Conservation (phyloP, 2,888 invertebrate species). For the Aplocera efformata region DNA sequence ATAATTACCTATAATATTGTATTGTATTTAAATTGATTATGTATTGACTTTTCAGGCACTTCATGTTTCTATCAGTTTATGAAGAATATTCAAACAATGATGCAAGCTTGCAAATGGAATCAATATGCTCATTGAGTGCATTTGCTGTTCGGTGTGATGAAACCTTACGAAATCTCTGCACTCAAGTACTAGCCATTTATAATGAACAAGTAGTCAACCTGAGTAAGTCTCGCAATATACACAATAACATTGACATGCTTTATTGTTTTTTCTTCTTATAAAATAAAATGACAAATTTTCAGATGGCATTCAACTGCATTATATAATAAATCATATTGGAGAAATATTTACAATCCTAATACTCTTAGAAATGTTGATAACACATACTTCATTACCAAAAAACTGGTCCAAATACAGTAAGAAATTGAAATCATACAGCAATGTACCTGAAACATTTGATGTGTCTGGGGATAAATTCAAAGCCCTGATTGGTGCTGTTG, state of each 20-base stretch:
- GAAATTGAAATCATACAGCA: slow-evolving; percentile 84
- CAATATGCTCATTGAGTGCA: slow-evolving; percentile 83
- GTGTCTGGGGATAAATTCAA: slow-evolving; percentile 82
- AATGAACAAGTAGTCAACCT: slow-evolving; percentile 69
- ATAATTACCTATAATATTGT: too few species aligned
- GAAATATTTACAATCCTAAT: slow-evolving; percentile 84
- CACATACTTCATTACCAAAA: slow-evolving; percentile 52
- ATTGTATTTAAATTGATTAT: too few species aligned
- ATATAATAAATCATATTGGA: slow-evolving; percentile 79
- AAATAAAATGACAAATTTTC: slow-evolving; percentile 30
- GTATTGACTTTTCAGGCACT: too few species aligned
- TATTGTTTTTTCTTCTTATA: too few species aligned
- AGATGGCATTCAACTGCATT: slow-evolving; percentile 73
- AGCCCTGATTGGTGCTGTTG: slow-evolving; percentile 85
- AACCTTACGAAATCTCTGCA: slow-evolving; percentile 85
- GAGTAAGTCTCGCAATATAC: too few species aligned
- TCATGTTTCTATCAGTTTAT: slow-evolving; percentile 82
- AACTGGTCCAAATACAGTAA: slow-evolving; percentile 91
- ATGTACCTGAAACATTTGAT: slow-evolving; percentile 82
- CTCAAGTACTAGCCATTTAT: slow-evolving; percentile 87
- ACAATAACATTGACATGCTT: too few species aligned
- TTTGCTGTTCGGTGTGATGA: slow-evolving; percentile 86
- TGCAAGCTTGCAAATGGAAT: slow-evolving; percentile 79
- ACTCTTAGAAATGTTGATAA: slow-evolving; percentile 82
- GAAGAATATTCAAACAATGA: slow-evolving; percentile 80